A percentile compares a stretch with the other conserved stretches of the same genome.
Conservation (phyloP, 2,113 vertebrate species). For the Sclerurus mexicanus region DNA sequence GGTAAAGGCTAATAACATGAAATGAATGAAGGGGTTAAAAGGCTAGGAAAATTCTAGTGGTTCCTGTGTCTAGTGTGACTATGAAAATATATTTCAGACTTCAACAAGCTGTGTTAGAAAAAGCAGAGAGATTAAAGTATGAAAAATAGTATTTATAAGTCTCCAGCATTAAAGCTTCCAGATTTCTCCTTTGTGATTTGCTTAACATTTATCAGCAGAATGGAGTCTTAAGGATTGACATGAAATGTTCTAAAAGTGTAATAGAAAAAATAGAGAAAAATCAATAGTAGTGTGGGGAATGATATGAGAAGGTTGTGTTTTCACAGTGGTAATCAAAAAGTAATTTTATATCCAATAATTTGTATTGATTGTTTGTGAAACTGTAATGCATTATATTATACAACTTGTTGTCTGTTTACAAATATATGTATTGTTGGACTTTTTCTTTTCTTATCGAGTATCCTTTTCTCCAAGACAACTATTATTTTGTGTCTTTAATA, state of each 20-base stretch:
- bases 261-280: conserved; percentile 71
- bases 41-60: not conserved
- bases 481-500: conserved; percentile 34
- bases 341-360: conserved; percentile 91
- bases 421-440: conserved; percentile 52
- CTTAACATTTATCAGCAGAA: conserved; percentile 54
- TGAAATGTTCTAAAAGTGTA: conserved; percentile 66
- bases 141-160: not conserved
- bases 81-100: not conserved
- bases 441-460: conserved; percentile 38
- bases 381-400: conserved; percentile 67
- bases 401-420: conserved; percentile 65
- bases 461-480: conserved; percentile 52
- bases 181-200: not conserved
- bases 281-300: conserved; percentile 84
- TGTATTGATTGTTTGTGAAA: conserved; percentile 82
- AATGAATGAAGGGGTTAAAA: conserved; percentile 30
- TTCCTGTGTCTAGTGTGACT: not conserved
- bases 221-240: conserved; percentile 57
- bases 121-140: not conserved
- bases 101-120: not conserved
- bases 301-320: conserved; percentile 78
- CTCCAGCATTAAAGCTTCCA: not conserved
- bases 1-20: conserved; percentile 3
- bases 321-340: conserved; percentile 87